Evolutionary conservation across 1,140 invertebrate genomes (phyloP).

Genomic region (Pachypsylla venusta): DNA sequence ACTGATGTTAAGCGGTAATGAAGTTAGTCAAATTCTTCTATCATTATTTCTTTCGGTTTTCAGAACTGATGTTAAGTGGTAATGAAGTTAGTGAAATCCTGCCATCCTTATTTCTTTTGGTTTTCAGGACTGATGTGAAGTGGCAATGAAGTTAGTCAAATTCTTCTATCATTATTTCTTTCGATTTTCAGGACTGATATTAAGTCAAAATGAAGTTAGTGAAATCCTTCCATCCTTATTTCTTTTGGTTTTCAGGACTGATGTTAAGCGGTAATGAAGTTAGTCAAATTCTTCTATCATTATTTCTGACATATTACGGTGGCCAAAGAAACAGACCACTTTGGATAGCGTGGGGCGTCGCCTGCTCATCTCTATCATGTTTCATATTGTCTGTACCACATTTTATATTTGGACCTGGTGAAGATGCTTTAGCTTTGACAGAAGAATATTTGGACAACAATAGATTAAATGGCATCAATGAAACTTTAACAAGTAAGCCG

Average conservation of each 20-base stretch:
- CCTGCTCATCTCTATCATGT: slow-evolving; percentile 44
- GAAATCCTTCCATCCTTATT: slow-evolving; percentile 40
- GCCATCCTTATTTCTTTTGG: too few species aligned
- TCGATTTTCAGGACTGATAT: slow-evolving; percentile 44
- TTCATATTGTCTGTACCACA: slow-evolving; percentile 48
- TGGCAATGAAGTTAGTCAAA: slow-evolving; percentile 55
- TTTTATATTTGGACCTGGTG: slow-evolving; percentile 45
- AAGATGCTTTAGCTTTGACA: slow-evolving; percentile 34
- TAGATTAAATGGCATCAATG: not conserved
- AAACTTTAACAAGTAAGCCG: not conserved
- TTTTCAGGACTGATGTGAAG: slow-evolving; percentile 47
- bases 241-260: slow-evolving; percentile 38
- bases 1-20: too few species aligned
- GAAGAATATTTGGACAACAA: slow-evolving; percentile 29
- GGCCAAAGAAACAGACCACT: slow-evolving; percentile 40
- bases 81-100: too few species aligned
- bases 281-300: slow-evolving; percentile 44
- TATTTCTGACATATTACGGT: slow-evolving; percentile 43
- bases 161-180: slow-evolving; percentile 35
- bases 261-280: slow-evolving; percentile 55
- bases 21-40: too few species aligned
- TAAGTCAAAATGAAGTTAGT: slow-evolving; percentile 55
- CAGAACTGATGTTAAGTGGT: too few species aligned
- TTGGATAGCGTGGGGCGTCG: slow-evolving; percentile 48
- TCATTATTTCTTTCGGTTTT: too few species aligned